Evolutionary conservation across 2,113 vertebrate species (phyloP), one percentile per base, ranked within the genome.

Genomic region (Osmerus eperlanus): DNA sequence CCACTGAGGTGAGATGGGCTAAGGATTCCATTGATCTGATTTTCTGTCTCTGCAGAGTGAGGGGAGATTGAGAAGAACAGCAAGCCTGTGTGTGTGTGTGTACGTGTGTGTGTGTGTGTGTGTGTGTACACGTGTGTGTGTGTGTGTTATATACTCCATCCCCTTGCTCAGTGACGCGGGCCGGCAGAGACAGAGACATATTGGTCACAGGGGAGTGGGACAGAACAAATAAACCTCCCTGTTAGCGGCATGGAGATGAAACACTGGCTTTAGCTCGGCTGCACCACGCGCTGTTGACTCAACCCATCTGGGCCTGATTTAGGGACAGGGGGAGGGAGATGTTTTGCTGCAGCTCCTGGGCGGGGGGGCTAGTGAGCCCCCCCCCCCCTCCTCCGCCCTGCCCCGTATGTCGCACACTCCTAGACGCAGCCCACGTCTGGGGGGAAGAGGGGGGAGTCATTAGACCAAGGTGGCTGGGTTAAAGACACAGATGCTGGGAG

Each of bases 231-330:
- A 77, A 72, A 77, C 58, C 68, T 32, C 14, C 14, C 11, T 15
- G 63, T 4, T 65, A 8, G 19, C 4, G 19, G 54, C 14, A 60
- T 25, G 61, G 54, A 18, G 63, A 52, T 60, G 59, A 65, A 65
- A 55, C 56, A 47, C 32, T 60, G 52, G 51, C 61, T 66, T 58
- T 15, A 56, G 28, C 63, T 65, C 29, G 28, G 29, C 21, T 36
- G 28, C 63, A 18, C 36, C 32, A 47, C 67, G 52, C 61, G 16
- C 29, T 73, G 62, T 73, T 73, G 76, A 73, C 66, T 73, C 63
- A 54, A 58, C 60, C 75, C 75, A 77, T 72, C 69, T 77, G 75
- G 75, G 72, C 65, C 59, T 77, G 66, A 77, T 77, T 72, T 67
- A 36, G 58, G 47, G 19, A 47, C 59, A n/a, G 73, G 75, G 72